Percentiles rank a stretch among this genome's conserved stretches.
phyloP scores from a whole-genome alignment of 2,797 vertebrate genomes.

The Sparidentex hasta region DNA sequence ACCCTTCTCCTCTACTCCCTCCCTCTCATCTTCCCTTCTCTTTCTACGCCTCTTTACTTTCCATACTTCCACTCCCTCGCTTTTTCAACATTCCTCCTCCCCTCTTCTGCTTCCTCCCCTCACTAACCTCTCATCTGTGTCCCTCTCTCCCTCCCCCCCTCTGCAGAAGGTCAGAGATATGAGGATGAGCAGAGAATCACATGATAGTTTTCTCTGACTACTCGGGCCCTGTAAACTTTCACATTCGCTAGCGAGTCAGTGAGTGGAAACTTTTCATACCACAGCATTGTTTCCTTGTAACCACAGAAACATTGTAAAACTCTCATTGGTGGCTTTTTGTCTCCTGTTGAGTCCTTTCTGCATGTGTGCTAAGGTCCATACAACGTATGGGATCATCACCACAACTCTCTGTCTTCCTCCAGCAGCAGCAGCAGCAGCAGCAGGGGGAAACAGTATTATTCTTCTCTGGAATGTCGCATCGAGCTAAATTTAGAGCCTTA shows the following conservation, averaged over 20 bases:
- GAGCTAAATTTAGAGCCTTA: slow-evolving; percentile 81
- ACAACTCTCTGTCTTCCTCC: slow-evolving; percentile 43
- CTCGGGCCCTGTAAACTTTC: slow-evolving; percentile 41
- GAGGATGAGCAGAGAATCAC: slow-evolving; percentile 62
- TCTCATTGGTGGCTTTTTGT: slow-evolving; percentile 5
- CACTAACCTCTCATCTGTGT: neutral
- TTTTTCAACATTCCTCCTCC: slow-evolving; percentile 23
- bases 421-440: slow-evolving; percentile 49
- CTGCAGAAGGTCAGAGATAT: slow-evolving; percentile 66
- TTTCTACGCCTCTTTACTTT: slow-evolving; percentile 28
- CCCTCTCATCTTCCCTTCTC: slow-evolving; percentile 33
- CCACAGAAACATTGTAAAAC: slow-evolving; percentile 16
- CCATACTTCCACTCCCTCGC: slow-evolving; percentile 13
- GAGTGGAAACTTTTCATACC: slow-evolving; percentile 48
- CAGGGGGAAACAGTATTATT: slow-evolving; percentile 77
- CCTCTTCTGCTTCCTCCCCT: neutral
- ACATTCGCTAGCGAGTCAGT: slow-evolving; percentile 24
- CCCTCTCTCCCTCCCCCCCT: slow-evolving; percentile 12
- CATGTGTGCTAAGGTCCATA: slow-evolving; percentile 18
- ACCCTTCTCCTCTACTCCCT: slow-evolving; percentile 16
- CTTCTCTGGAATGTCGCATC: slow-evolving; percentile 83
- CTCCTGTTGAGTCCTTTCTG: neutral
- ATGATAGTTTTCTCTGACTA: slow-evolving; percentile 46
- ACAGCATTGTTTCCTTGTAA: slow-evolving; percentile 24
- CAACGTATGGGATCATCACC: slow-evolving; percentile 7